These are phyloP conservation scores for Apoda limacodes DNA, from an alignment of 2,888 invertebrate genomes.

Conservation along the genomic window DNA sequence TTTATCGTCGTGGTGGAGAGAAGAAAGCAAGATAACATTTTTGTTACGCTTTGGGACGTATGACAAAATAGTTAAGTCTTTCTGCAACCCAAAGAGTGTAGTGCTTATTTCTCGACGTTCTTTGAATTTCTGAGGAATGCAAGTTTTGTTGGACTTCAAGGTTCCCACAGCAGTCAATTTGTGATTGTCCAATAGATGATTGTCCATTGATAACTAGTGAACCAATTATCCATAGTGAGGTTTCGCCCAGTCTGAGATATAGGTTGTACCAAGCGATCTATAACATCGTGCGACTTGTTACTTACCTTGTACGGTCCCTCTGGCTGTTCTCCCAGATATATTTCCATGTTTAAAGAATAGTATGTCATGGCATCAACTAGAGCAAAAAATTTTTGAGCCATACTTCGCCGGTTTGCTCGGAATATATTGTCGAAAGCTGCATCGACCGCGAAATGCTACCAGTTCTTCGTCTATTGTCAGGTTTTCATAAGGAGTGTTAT, in stretches of 20 bases:
- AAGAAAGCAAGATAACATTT: conserved; percentile 25
- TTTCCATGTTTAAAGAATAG: conserved; percentile 12
- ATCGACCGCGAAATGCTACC: conserved; percentile 10
- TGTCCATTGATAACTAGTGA: conserved; percentile 16
- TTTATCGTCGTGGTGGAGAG: conserved; percentile 23
- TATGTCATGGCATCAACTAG: conserved; percentile 5
- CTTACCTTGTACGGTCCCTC: conserved; percentile 5
- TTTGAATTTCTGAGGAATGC: conserved; percentile 9
- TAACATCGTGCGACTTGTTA: conserved; percentile 15
- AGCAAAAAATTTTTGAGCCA: conserved; percentile 9
- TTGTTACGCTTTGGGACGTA: conserved; percentile 26
- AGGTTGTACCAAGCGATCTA: conserved; percentile 17
- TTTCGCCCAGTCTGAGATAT: conserved; percentile 17
- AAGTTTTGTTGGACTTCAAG: conserved; percentile 13
- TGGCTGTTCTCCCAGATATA: conserved; percentile 7
- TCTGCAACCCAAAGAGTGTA: conserved; percentile 17
- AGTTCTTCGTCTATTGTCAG: conserved; percentile 13
- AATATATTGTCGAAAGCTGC: conserved; percentile 10
- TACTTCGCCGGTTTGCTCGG: conserved; percentile 12
- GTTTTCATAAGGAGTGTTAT: conserved; percentile 6
- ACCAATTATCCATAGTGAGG: conserved; percentile 20
- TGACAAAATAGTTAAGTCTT: conserved; percentile 23
- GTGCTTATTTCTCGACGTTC: conserved; percentile 10
- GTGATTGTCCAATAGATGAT: conserved; percentile 17
- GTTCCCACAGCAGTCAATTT: too few relatives aligned